Percentiles rank a stretch among this genome's conserved stretches.
These are phyloP conservation scores for Nephrotoma appendiculata DNA, from an alignment of 2,888 invertebrate genomes.

Conservation along the genomic window DNA sequence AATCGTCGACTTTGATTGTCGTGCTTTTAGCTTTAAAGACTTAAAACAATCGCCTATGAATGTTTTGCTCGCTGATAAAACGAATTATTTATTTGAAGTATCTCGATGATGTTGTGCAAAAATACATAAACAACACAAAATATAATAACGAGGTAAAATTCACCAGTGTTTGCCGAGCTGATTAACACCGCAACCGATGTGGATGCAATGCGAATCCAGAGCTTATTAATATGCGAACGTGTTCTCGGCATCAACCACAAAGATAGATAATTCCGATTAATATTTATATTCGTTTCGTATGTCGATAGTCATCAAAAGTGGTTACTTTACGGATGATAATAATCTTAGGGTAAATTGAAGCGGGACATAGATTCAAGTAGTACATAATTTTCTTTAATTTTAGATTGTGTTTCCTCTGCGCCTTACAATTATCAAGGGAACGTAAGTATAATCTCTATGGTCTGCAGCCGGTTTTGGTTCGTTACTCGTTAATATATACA, in stretches of 20 bases:
- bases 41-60: too few species aligned
- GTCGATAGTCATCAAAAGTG: constrained; percentile 61
- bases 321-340: constrained; percentile 57
- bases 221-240: constrained; percentile 74
- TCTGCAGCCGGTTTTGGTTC: background rate
- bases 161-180: constrained; percentile 51
- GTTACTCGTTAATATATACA: constrained; percentile 8
- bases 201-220: constrained; percentile 75
- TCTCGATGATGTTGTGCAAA: too few species aligned
- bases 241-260: constrained; percentile 75
- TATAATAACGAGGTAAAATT: constrained; percentile 63
- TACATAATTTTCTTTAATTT: constrained; percentile 14
- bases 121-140: too few species aligned
- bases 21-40: too few species aligned
- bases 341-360: constrained; percentile 30
- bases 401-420: constrained; percentile 58
- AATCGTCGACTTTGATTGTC: too few species aligned
- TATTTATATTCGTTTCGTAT: constrained; percentile 58
- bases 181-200: constrained; percentile 59
- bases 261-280: constrained; percentile 68
- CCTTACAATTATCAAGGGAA: constrained; percentile 57
- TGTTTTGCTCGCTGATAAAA: too few species aligned
- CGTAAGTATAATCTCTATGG: constrained; percentile 30
- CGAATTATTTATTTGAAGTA: too few species aligned
- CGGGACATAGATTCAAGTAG: background rate